Conservation (phyloP, 2,797 vertebrate genomes). For the Spinibarbus caldwelli region DNA sequence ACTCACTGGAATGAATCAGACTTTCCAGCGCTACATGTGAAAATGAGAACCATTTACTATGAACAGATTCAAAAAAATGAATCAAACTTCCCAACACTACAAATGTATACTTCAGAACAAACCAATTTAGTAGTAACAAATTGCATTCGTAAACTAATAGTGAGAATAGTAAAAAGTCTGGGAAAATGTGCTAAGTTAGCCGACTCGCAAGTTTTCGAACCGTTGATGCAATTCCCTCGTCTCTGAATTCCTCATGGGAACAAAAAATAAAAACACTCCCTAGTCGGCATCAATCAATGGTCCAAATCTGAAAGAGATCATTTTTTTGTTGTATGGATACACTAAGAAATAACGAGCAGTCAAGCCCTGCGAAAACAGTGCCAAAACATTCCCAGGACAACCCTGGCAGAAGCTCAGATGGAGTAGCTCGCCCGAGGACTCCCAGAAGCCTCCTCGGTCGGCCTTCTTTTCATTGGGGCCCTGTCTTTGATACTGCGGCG, state of each 20-base stretch:
- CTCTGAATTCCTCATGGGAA: neutral
- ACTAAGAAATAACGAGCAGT: slow-evolving; percentile 14
- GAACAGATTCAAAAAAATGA: no score
- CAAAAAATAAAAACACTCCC: neutral
- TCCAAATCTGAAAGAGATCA: neutral
- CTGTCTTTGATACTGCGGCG: slow-evolving; percentile 31
- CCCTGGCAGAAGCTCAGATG: slow-evolving; percentile 24
- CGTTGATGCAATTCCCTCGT: neutral
- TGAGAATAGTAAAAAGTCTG: neutral
- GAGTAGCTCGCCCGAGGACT: slow-evolving; percentile 25
- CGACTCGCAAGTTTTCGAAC: neutral
- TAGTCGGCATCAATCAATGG: neutral
- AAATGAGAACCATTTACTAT: no score
- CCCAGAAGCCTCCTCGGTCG: slow-evolving; percentile 30
- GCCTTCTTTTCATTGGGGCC: slow-evolving; percentile 46
- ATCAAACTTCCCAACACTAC: neutral
- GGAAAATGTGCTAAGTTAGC: neutral
- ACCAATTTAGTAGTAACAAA: neutral
- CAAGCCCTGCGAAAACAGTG: neutral
- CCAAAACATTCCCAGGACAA: slow-evolving; percentile 12
- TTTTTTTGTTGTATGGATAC: neutral
- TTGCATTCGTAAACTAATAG: neutral
- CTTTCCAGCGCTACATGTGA: no score
- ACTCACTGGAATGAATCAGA: no score
- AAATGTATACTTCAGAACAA: neutral